phyloP scores from a whole-genome alignment of 1,140 invertebrate genomes.

The Phenacoccus solenopsis region DNA sequence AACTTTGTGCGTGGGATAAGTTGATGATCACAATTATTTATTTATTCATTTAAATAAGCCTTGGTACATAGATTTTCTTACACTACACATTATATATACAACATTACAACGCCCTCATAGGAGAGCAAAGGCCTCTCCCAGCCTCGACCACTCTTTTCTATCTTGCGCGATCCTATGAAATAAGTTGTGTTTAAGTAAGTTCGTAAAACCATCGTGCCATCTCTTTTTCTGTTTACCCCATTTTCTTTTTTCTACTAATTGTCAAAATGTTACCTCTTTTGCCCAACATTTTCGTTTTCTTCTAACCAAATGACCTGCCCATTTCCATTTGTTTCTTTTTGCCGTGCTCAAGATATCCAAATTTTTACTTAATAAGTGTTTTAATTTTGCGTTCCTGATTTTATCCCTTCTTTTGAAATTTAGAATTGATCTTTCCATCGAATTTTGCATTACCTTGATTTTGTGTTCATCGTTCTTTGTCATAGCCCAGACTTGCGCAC shows the following conservation, averaged over 20 bases:
- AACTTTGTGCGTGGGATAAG: no score
- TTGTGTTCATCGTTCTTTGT: slow-evolving; percentile 6
- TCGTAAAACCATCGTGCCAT: slow-evolving; percentile 18
- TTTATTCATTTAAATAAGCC: no score
- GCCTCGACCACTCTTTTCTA: not conserved
- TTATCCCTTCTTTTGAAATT: slow-evolving; percentile 11
- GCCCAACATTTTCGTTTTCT: slow-evolving; percentile 10
- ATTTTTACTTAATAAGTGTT: not conserved
- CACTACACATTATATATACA: no score
- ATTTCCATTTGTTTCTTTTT: slow-evolving; percentile 21
- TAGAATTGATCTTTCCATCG: slow-evolving; percentile 10
- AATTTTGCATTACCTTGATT: not conserved
- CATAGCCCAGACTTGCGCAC: slow-evolving; percentile 20
- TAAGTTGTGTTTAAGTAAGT: not conserved
- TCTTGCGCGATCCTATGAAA: not conserved
- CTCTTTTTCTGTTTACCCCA: slow-evolving; percentile 19
- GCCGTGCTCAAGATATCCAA: not conserved
- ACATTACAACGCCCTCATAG: no score
- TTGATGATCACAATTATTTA: no score
- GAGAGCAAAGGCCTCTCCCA: not conserved
- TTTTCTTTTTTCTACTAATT: not conserved
- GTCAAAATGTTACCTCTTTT: slow-evolving; percentile 12
- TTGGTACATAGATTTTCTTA: no score
- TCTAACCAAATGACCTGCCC: slow-evolving; percentile 21
- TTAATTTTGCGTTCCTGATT: slow-evolving; percentile 13